A percentile compares a stretch with the other conserved stretches of the same genome.
Evolutionary conservation across 92 coral and sea anemone species (phyloP).

Genomic region (Palythoa caribaeorum): DNA sequence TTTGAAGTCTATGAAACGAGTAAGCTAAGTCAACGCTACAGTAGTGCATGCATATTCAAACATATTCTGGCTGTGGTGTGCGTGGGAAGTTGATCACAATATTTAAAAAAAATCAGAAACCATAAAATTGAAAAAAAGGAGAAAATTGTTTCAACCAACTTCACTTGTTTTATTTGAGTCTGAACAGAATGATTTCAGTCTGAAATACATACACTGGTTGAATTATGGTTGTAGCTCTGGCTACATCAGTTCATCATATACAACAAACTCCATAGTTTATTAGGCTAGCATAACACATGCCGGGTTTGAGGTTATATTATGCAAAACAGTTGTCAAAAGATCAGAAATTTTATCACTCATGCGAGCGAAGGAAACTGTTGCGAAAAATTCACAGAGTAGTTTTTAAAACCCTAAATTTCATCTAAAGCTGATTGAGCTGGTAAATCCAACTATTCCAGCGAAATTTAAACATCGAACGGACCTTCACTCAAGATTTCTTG

Average conservation of each 20-base stretch:
- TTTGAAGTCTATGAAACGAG: not conserved
- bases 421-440: not conserved
- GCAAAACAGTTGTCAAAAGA: constrained; percentile 82
- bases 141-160: not conserved
- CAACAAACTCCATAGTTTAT: not conserved
- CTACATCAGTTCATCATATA: not conserved
- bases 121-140: not conserved
- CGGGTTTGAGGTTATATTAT: constrained; percentile 76
- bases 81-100: constrained; percentile 28
- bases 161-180: not conserved
- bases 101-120: constrained; percentile 1
- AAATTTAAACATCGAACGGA: not conserved
- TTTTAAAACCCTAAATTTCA: constrained; percentile 12
- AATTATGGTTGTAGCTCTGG: not conserved
- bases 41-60: constrained; percentile 38
- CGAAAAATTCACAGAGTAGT: not conserved
- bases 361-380: not conserved
- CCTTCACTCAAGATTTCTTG: not conserved
- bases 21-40: not conserved
- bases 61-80: constrained; percentile 14
- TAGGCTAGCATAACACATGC: constrained; percentile 31
- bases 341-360: constrained; percentile 43
- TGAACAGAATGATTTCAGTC: not conserved
- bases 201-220: not conserved
- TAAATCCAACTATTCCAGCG: not conserved